Evolutionary conservation across 2,797 vertebrate species (phyloP), one percentile per base, ranked within the genome.

Genomic region (Gobionotothen gibberifrons): DNA sequence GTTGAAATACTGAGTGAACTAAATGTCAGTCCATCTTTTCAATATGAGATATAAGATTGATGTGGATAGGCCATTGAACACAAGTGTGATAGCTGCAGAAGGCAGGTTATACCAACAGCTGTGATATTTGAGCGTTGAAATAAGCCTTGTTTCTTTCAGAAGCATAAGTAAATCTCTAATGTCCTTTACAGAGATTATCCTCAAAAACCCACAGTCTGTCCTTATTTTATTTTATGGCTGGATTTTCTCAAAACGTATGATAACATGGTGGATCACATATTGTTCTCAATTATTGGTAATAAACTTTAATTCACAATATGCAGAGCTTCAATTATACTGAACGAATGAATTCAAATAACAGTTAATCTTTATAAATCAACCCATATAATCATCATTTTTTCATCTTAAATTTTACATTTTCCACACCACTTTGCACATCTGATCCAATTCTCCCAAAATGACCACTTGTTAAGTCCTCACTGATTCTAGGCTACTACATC

Each of bases 41-140:
- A 79, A 75, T 86, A 76, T 83, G 54, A 89, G 89, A 89, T 90
- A 88, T 89, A 86, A 90, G 85, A 86, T 89, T 90, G 87, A 88
- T 85, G 85, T 75, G 83, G 76, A 87, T 79, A 81, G 72, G 76
- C 76, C 67, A 74, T 81, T 76, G 85, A 78, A 82, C 62, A 76
- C 22, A 70, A 82, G 76, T 86, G 84, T 85, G 81, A 87, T 80
- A 74, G 76, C 78, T 83, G 73, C 82, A 86, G 88, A 84, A 72
- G 84, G 80, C 81, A 79, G 83, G 90, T 90, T 90, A 87, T 85
- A 83, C 72, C 84, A 90, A 92, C 91, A 91, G 82, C 85, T 91
- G 87, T 89, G 90, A 90, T 93, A 90, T 92, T 91, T 90, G 84
- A 90, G 87, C 84, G 90, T 84, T 75, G 84, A 87, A 90, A 91